phyloP scores from a whole-genome alignment of 30 jellyfish, hydroid and myxozoan genomes.

The Aurelia coerulea region DNA sequence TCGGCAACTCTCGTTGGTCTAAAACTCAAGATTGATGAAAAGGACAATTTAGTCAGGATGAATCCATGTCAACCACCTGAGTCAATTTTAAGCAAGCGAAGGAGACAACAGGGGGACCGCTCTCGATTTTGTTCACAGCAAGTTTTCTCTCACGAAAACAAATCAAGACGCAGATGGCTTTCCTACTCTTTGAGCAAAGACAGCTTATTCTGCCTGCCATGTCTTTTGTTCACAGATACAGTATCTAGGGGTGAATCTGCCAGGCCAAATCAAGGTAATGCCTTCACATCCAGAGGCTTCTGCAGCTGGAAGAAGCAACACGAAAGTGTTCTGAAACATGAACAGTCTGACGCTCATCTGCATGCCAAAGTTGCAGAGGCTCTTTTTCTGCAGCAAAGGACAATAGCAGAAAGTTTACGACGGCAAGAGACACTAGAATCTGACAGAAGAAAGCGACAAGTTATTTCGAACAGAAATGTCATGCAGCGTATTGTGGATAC shows the following conservation, averaged over 20 bases:
- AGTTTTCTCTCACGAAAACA: constrained; percentile 12
- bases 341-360: too few species aligned
- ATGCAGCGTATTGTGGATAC: too few species aligned
- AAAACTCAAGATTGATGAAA: constrained; percentile 10
- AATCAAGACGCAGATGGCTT: constrained; percentile 6
- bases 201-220: not conserved
- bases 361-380: too few species aligned
- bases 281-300: constrained; percentile 18
- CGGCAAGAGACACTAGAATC: too few species aligned
- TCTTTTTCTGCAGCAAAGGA: too few species aligned
- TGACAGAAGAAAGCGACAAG: too few species aligned
- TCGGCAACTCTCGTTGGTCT: constrained; percentile 32
- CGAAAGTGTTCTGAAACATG: too few species aligned
- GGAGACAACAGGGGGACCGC: constrained; percentile 25
- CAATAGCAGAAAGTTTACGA: too few species aligned
- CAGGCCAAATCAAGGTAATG: constrained; percentile 34
- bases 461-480: too few species aligned
- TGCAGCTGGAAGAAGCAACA: constrained; percentile 31
- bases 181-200: constrained; percentile 36
- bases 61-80: constrained; percentile 34
- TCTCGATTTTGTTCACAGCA: constrained; percentile 20
- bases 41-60: constrained; percentile 3
- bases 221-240: too few species aligned
- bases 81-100: constrained; percentile 10
- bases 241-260: constrained; percentile 23